Evolutionary conservation across 2,888 invertebrate species (phyloP), one percentile per base, ranked within the genome.

Genomic region (Drosophila demipolita): DNA sequence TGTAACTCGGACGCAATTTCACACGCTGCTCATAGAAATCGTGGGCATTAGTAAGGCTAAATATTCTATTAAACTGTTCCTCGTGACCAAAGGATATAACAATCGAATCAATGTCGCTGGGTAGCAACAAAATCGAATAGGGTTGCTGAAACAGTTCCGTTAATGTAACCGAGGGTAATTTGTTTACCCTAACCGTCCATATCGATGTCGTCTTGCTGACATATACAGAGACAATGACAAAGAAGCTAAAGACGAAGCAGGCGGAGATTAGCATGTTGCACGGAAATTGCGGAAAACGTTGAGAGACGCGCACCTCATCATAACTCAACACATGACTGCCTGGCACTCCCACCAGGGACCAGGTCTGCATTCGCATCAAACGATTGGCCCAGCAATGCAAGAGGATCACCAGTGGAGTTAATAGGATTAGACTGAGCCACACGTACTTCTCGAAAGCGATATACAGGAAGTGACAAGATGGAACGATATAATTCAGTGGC

Each of bases 41-140:
- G 1, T 54, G 15, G 0, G 11, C 20, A 20, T 63, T 53, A 1
- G 55, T 45, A 6, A 49, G 7, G 17, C 5, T 32, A 4, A 82
- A 89, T 6, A 71, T 67, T 0, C 20, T 55, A 0, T 20, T 53
- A 20, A 86, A 79, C 36, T 75, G 36, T n/a, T 58, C 1, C 0
- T 45, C 59, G 23, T 89, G 84, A 0, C 79, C 89, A 35, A 89
- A 72, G 1, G 87, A 61, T 0, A 32, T 38, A 6, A 82, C 61
- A 9, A 87, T 82, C 8, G 50, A 26, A 1, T 73, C 53, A 29
- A 49, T 66, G 38, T 87, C 87, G 26, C 42, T 49, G 23, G 55
- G 66, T 26, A 73, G 20, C 7, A 82, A 60, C 12, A 76, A 40
- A 1, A 87, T 87, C 9, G 72, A 63, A 26, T 72, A 70, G 0